These are phyloP conservation scores for Eulemur macaco DNA, from an alignment of 2,113 vertebrate genomes.

Conservation along the genomic window DNA sequence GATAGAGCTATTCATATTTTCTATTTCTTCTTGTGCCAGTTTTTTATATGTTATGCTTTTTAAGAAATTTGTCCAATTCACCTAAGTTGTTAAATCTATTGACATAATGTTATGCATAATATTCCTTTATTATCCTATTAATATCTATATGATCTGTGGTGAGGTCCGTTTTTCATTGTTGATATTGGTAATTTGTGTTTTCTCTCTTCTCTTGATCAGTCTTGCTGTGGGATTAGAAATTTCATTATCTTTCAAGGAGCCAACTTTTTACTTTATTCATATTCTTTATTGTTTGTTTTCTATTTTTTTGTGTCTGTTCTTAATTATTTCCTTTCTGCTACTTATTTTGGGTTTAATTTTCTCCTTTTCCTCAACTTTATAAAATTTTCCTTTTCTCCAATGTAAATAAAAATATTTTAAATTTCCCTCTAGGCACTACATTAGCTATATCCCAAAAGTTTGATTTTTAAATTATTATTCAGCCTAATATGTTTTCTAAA, in stretches of 20 bases:
- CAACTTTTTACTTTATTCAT: not conserved
- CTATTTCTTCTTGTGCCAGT: not conserved
- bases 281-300: not conserved
- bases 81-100: not conserved
- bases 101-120: not conserved
- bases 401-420: not conserved
- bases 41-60: not conserved
- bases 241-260: not conserved
- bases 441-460: not conserved
- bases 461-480: not conserved
- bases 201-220: not conserved
- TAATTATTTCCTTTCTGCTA: not conserved
- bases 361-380: not conserved
- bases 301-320: not conserved
- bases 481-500: not conserved
- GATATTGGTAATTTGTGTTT: not conserved
- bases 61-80: not conserved
- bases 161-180: not conserved
- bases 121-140: not conserved
- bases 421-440: not conserved
- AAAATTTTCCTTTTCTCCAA: not conserved
- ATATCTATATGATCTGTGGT: not conserved
- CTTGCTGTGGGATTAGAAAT: not conserved
- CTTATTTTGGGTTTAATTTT: not conserved
- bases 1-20: not conserved